phyloP scores from a whole-genome alignment of 2,113 vertebrate species.

The Bagarius yarrelli region DNA sequence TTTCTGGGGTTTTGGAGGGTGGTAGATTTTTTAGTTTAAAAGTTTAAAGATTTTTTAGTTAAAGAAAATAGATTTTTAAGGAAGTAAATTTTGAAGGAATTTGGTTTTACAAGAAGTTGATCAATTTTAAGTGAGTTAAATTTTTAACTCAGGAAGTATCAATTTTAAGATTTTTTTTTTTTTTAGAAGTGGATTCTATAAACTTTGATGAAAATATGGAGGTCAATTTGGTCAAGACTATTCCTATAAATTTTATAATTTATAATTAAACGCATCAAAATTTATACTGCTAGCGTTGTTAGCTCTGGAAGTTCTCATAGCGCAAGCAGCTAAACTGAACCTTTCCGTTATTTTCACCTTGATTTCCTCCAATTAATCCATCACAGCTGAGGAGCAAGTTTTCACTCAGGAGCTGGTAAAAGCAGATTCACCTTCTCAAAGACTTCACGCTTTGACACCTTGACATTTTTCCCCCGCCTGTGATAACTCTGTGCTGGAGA shows the following conservation, averaged over 20 bases:
- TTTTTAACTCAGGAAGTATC: no score
- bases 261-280: not conserved
- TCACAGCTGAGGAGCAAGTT: slow-evolving; percentile 8
- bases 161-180: no score
- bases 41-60: no score
- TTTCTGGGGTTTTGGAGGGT: no score
- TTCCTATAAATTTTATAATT: not conserved
- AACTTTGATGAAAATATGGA: not conserved
- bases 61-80: not conserved
- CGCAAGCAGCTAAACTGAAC: not conserved
- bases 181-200: not conserved
- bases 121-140: no score
- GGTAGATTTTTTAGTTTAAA: no score
- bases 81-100: no score
- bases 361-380: slow-evolving; percentile 38
- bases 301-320: not conserved
- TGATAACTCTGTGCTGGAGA: slow-evolving; percentile 25
- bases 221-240: not conserved
- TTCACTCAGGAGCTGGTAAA: slow-evolving; percentile 15
- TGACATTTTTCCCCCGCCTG: slow-evolving; percentile 46
- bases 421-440: slow-evolving; percentile 44
- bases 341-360: not conserved
- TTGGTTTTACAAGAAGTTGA: no score
- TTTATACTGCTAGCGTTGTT: not conserved
- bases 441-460: slow-evolving; percentile 47